Evolutionary conservation across 2,888 invertebrate species (phyloP), one percentile per base, ranked within the genome.

Genomic region (Monoplex corrugatus): DNA sequence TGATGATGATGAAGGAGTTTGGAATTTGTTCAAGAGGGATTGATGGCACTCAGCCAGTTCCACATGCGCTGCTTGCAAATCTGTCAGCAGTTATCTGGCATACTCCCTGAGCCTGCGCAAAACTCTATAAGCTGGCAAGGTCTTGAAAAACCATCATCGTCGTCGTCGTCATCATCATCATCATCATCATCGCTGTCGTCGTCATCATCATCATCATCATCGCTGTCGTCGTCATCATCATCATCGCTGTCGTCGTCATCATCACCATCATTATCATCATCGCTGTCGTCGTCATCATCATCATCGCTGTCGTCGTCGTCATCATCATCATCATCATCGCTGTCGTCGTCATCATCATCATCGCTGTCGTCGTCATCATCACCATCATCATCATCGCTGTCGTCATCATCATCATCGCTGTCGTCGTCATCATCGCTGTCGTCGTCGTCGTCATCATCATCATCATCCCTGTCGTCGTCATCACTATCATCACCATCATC

Each of bases 101-200:
- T n/a, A n/a, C n/a, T n/a, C n/a, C n/a, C n/a, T n/a, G n/a, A n/a
- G n/a, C n/a, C n/a, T n/a, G n/a, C n/a, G n/a, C n/a, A n/a, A n/a
- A n/a, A n/a, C n/a, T n/a, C n/a, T n/a, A n/a, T n/a, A n/a, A n/a
- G n/a, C n/a, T n/a, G n/a, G n/a, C n/a, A n/a, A n/a, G n/a, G n/a
- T n/a, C n/a, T n/a, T n/a, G n/a, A n/a, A 44, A n/a, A 19, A 84
- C 28, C 50, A 45, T 84, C 50, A 23, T 84, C 0, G 2, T 50
- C 50, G 8, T 84, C 84, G 35, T 50, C 84, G 45, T 84, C 84
- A 84, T 84, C 84, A 40, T 83, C 83, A 40, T 83, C 43, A 40
- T 83, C 83, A 44, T 83, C 83, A 83, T 83, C 83, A 83, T 83
- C 83, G 19, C 40, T 43, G 3, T 83, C 43, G 19, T 83, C 78